Evolutionary conservation across 1,140 invertebrate genomes (phyloP).

Genomic region (Drosophila ercepeae): DNA sequence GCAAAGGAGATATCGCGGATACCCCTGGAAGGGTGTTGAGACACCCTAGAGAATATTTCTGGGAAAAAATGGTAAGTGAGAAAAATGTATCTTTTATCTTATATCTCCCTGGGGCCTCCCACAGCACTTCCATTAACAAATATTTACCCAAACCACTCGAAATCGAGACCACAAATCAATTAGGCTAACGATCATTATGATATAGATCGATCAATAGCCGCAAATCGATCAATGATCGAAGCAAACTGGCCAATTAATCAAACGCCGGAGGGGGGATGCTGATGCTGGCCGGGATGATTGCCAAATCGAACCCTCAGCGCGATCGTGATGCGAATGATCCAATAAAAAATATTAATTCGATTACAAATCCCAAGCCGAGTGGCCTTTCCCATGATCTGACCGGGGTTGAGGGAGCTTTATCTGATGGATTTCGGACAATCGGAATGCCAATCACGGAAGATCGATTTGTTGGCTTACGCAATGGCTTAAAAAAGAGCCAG

Average conservation of each 20-base stretch:
- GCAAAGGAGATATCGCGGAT: not conserved
- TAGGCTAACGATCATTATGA: not conserved
- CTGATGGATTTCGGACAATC: not conserved
- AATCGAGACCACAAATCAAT: not conserved
- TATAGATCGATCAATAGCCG: not conserved
- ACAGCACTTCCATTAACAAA: not conserved
- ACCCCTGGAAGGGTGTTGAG: constrained; percentile 6
- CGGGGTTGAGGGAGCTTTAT: not conserved
- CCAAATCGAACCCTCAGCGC: constrained; percentile 21
- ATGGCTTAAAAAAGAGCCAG: not conserved
- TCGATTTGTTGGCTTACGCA: constrained; percentile 22
- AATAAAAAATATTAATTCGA: constrained; percentile 25
- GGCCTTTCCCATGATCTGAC: constrained; percentile 39
- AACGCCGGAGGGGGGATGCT: constrained; percentile 1
- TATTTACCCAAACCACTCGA: not conserved
- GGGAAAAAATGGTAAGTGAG: constrained; percentile 52
- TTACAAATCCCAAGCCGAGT: not conserved
- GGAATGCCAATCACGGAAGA: constrained; percentile 18
- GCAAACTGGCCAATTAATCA: constrained; percentile 33
- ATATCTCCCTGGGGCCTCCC: too few species aligned
- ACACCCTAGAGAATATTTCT: constrained; percentile 47
- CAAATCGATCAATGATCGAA: constrained; percentile 23
- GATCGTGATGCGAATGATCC: constrained; percentile 25
- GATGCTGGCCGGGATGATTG: constrained; percentile 13
- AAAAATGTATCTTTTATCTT: too few species aligned